Conservation (phyloP, 2,113 vertebrate species). For the Albula glossodonta region DNA sequence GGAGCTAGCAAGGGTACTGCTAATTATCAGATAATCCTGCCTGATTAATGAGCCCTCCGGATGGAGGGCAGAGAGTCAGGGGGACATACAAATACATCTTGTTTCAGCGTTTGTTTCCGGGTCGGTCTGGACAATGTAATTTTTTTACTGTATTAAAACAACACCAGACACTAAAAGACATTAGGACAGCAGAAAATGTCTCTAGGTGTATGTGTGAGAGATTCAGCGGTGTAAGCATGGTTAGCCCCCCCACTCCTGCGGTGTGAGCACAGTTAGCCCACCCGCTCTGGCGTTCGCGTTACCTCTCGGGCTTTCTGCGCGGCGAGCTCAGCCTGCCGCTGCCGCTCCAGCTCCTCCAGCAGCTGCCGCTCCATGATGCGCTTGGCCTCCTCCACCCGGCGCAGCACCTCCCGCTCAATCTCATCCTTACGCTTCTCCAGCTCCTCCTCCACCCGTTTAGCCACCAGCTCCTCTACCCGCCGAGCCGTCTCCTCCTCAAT, state of each 20-base stretch:
- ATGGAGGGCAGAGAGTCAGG: neutral
- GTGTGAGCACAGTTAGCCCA: too few relatives aligned
- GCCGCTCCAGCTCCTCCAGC: slow-evolving; percentile 98
- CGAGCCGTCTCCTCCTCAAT: slow-evolving; percentile 98
- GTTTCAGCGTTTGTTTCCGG: too few relatives aligned
- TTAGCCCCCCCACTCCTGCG: too few relatives aligned
- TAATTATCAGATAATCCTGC: neutral
- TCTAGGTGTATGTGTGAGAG: too few relatives aligned
- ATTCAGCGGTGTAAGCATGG: too few relatives aligned
- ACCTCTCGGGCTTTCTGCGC: slow-evolving; percentile 99
- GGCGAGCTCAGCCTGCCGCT: slow-evolving; percentile 96
- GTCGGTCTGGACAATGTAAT: too few relatives aligned
- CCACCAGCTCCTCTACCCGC: slow-evolving; percentile 96
- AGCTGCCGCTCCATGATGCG: slow-evolving; percentile 99
- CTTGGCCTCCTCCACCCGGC: slow-evolving; percentile 97
- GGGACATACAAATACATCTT: neutral
- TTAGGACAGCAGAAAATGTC: too few relatives aligned
- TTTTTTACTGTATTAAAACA: neutral
- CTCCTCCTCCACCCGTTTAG: slow-evolving; percentile 96
- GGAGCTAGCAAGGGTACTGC: neutral
- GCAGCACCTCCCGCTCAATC: slow-evolving; percentile 96
- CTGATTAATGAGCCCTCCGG: neutral
- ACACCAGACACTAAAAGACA: too few relatives aligned
- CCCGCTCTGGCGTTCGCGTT: slow-evolving; percentile 69
- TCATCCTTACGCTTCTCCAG: slow-evolving; percentile 97